Evolutionary conservation across 2,888 invertebrate species (phyloP).

Genomic region (Cephus sareptanus): DNA sequence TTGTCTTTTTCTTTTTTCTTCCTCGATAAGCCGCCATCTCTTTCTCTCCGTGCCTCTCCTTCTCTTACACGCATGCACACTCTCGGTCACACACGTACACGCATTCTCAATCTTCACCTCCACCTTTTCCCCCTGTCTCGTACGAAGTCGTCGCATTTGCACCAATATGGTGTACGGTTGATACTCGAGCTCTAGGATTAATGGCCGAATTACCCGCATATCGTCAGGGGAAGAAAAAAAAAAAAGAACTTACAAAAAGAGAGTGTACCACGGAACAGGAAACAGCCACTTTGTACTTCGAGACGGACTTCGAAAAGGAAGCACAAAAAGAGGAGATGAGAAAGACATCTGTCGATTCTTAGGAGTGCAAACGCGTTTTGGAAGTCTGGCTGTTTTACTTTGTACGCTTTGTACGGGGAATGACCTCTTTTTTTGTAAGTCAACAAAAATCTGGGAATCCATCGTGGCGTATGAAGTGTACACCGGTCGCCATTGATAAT

Average conservation of each 20-base stretch:
- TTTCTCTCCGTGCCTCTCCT: conserved; percentile 23
- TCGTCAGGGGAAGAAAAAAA: not conserved
- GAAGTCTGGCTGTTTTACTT: not conserved
- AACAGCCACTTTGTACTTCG: not conserved
- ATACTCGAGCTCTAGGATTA: conserved; percentile 31
- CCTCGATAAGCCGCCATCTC: conserved; percentile 22
- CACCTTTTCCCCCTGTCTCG: not conserved
- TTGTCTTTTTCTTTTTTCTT: conserved; percentile 13
- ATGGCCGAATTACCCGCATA: conserved; percentile 40
- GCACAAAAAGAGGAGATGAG: not conserved
- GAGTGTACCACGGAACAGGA: not conserved
- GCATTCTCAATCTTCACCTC: not conserved
- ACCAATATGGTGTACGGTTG: conserved; percentile 63
- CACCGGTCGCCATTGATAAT: not conserved
- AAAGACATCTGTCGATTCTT: not conserved
- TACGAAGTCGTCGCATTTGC: conserved; percentile 34
- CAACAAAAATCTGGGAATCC: not conserved
- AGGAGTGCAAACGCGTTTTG: not conserved
- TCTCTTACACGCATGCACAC: conserved; percentile 11
- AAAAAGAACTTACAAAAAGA: not conserved
- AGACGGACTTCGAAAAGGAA: not conserved
- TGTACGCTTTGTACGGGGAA: not conserved
- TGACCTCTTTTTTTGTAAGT: not conserved
- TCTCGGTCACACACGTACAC: not conserved
- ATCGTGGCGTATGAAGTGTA: not conserved